Conservation (phyloP, 2,113 vertebrate species). For the Rhynchopsitta pachyrhyncha region DNA sequence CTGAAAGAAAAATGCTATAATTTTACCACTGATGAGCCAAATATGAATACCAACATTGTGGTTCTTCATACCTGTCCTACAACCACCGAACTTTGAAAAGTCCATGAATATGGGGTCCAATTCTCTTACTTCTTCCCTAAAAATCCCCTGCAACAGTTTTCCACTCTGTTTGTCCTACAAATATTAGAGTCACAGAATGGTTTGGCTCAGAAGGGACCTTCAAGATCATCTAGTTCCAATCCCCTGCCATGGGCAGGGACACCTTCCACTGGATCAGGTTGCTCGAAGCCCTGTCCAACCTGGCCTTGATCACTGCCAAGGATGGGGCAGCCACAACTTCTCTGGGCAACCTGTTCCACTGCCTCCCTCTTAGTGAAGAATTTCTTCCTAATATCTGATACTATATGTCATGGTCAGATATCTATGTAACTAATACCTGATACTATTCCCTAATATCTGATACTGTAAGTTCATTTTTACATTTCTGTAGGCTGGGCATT, state of each 20-base stretch:
- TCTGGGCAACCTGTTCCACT: neutral
- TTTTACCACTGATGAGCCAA: neutral
- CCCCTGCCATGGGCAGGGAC: neutral
- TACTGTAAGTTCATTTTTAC: neutral
- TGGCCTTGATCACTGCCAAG: neutral
- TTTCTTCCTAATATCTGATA: neutral
- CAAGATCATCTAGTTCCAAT: neutral
- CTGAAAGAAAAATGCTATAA: neutral
- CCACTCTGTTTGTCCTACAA: conserved; percentile 20
- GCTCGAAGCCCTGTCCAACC: neutral
- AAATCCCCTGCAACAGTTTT: neutral
- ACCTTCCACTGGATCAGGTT: neutral
- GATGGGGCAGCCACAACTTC: neutral
- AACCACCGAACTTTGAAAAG: neutral
- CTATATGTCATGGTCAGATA: neutral
- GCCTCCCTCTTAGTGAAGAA: neutral
- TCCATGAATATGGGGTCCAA: neutral
- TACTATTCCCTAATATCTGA: neutral
- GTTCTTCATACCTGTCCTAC: neutral
- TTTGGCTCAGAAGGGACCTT: neutral
- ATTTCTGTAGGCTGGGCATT: neutral
- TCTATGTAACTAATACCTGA: neutral
- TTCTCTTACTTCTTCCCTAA: neutral
- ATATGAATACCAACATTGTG: neutral
- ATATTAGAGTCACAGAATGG: neutral